phyloP scores from a whole-genome alignment of 2,888 invertebrate genomes.

The Drosophila buzzatii region DNA sequence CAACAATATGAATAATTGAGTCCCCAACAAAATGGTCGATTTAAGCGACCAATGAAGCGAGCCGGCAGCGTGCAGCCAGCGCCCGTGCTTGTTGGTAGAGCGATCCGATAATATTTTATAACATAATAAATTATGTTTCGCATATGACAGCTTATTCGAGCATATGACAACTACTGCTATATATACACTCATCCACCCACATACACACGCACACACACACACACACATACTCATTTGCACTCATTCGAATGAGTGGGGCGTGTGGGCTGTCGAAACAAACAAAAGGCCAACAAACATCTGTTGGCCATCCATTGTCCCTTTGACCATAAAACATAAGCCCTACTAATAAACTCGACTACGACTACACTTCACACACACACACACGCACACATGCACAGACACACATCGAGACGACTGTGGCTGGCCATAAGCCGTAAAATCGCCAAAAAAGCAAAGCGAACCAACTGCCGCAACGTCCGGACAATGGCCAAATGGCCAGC shows the following conservation, averaged over 20 bases:
- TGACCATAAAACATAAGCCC: constrained; percentile 78
- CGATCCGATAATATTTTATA: constrained; percentile 79
- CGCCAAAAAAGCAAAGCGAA: constrained; percentile 80
- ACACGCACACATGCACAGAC: constrained; percentile 17
- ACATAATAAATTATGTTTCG: constrained; percentile 81
- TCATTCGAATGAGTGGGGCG: constrained; percentile 27
- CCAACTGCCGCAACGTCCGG: constrained; percentile 55
- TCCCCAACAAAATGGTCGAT: constrained; percentile 79
- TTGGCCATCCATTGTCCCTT: constrained; percentile 78
- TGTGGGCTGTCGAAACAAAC: constrained; percentile 56
- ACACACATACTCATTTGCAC: constrained; percentile 15
- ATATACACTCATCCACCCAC: constrained; percentile 16
- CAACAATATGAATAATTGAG: constrained; percentile 78
- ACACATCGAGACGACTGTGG: constrained; percentile 40
- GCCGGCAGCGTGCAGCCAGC: constrained; percentile 27
- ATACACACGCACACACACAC: constrained; percentile 10
- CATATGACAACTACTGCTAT: constrained; percentile 72
- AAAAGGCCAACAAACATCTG: constrained; percentile 78
- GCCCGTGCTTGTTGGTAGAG: constrained; percentile 30
- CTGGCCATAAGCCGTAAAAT: constrained; percentile 81
- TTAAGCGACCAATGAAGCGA: constrained; percentile 79
- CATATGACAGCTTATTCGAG: constrained; percentile 78
- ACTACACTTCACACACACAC: constrained; percentile 59
- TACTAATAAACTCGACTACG: constrained; percentile 76
- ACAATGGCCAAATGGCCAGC: constrained; percentile 58